Conservation (phyloP, 2,888 invertebrate species). For the Alsophila aescularia region DNA sequence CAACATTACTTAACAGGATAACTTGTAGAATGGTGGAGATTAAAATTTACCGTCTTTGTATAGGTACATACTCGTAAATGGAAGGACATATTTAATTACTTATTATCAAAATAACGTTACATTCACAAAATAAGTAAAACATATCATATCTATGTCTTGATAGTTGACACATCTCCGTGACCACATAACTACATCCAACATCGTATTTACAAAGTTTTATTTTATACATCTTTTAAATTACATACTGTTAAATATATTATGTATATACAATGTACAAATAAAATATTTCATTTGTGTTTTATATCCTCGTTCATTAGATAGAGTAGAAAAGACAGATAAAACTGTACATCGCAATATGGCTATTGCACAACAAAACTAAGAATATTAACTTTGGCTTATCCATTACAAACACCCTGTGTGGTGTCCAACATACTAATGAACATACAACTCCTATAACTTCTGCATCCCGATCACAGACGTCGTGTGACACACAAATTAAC, state of each 20-base stretch:
- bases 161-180: conserved; percentile 33
- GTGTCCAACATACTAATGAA: conserved; percentile 58
- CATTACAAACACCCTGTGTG: conserved; percentile 68
- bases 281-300: conserved; percentile 61
- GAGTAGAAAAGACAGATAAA: conserved; percentile 65
- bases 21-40: conserved; percentile 32
- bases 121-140: conserved; percentile 38
- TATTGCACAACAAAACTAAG: conserved; percentile 82
- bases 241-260: conserved; percentile 59
- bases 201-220: conserved; percentile 67
- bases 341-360: conserved; percentile 80
- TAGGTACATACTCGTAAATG: conserved; percentile 31
- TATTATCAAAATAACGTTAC: conserved; percentile 56
- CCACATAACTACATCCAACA: conserved; percentile 39
- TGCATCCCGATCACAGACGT: conserved; percentile 49
- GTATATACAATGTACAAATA: conserved; percentile 80
- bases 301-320: conserved; percentile 59
- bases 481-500: conserved; percentile 41
- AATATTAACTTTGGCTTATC: conserved; percentile 82
- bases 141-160: conserved; percentile 29
- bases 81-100: conserved; percentile 23
- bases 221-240: conserved; percentile 67
- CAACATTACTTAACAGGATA: conserved; percentile 51
- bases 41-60: conserved; percentile 36
- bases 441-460: conserved; percentile 49